phyloP scores from a whole-genome alignment of 2,113 vertebrate species.

The Laticauda laticaudata region DNA sequence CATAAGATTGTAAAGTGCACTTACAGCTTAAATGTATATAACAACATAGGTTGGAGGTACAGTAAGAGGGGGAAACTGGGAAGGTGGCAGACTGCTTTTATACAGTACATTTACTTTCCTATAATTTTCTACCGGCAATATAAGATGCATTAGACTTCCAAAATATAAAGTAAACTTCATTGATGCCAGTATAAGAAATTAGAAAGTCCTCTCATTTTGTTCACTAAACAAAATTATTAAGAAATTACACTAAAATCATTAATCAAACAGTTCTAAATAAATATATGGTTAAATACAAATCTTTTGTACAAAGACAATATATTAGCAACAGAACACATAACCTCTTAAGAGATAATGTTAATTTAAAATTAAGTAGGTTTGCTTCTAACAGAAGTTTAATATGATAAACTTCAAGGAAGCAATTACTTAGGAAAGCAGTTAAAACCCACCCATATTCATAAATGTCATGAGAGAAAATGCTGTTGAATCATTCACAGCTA shows the following conservation, averaged over 20 bases:
- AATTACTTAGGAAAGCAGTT: slow-evolving; percentile 64
- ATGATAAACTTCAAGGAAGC: slow-evolving; percentile 54
- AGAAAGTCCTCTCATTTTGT: neutral
- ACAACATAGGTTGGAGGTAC: neutral
- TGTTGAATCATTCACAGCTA: slow-evolving; percentile 36
- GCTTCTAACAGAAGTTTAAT: slow-evolving; percentile 53
- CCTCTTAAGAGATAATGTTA: slow-evolving; percentile 51
- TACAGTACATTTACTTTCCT: neutral
- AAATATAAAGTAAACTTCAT: neutral
- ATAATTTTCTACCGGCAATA: neutral
- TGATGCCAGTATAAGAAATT: neutral
- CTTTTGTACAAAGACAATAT: slow-evolving; percentile 13
- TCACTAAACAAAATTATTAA: neutral
- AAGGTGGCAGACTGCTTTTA: neutral
- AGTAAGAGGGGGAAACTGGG: neutral
- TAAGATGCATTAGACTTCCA: neutral
- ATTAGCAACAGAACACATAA: slow-evolving; percentile 43
- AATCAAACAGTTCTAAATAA: slow-evolving; percentile 6
- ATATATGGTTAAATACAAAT: slow-evolving; percentile 19
- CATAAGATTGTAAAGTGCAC: neutral
- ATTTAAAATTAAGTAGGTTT: slow-evolving; percentile 61
- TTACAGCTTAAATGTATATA: neutral
- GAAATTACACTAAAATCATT: neutral
- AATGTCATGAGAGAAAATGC: slow-evolving; percentile 42
- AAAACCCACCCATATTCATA: slow-evolving; percentile 59